Evolutionary conservation across 64 coral and sea anemone species (phyloP), one percentile per base, ranked within the genome.

Genomic region (Montipora foliosa): DNA sequence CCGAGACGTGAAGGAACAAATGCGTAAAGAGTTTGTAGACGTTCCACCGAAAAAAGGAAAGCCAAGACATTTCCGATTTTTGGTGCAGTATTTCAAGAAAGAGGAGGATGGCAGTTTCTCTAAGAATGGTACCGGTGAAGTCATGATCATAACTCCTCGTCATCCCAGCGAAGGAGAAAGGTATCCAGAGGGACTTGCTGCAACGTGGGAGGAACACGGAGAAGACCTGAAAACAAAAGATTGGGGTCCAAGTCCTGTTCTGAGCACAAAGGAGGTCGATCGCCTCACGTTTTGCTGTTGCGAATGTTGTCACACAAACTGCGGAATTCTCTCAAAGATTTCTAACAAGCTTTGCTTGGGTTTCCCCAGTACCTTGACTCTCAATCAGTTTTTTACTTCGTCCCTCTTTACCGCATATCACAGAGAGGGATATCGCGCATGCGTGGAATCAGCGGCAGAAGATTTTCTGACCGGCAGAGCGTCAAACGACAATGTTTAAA

Each of bases 201-300:
- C 68, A 82, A 95, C 82, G 75, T 95, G 94, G 94, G 50, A 0
- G 12, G 62, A 95, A 24, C 92, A 88, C 82, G 90, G 94, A 47
- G 77, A 95, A 22, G 55, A 92, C 47, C 76, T 95, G 29, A 82
- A 95, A 11, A 57, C 53, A 57, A 6, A 62, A 25, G 22, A 73
- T 8, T 95, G 94, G 94, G 94, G 94, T 68, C 14, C 20, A 55
- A 89, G 94, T 47, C 94, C 94, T 11, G 82, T 95, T 10, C 71
- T 92, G 5, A 15, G 77, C 8, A 49, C 76, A 50, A 82, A 95
- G 29, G 94, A 95, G 61, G 94, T 95, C 7, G 94, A 95, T 24
- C 81, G 94, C 22, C 82, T 95, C 8, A 95, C 94, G 8, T 95
- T 95, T 71, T 95, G 94, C 76, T 95, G 94, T 82, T 95, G 94